Conservation (phyloP, 1,140 invertebrate genomes). For the Armadillidium nasatum region DNA sequence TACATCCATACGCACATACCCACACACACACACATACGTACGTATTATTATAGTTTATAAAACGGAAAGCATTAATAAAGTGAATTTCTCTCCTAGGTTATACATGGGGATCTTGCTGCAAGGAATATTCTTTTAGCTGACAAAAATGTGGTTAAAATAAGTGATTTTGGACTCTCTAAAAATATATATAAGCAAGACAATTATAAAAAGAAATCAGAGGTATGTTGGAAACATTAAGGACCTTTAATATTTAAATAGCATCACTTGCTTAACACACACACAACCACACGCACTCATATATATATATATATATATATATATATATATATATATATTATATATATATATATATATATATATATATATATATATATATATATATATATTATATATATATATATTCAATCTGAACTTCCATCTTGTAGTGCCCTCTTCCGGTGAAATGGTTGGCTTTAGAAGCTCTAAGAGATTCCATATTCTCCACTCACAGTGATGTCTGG, state of each 20-base stretch:
- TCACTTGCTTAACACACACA: no score
- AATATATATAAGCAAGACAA: conserved; percentile 87
- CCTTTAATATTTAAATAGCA: no score
- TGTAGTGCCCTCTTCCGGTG: conserved; percentile 50
- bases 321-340: conserved; percentile 16
- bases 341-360: conserved; percentile 26
- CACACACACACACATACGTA: no score
- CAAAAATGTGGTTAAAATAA: conserved; percentile 87
- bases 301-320: conserved; percentile 17
- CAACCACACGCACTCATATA: no score
- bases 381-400: not conserved
- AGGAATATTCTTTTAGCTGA: conserved; percentile 91
- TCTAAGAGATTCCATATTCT: conserved; percentile 48
- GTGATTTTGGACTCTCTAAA: conserved; percentile 90
- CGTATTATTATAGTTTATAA: no score
- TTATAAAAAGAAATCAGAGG: conserved; percentile 85
- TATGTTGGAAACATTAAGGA: conserved; percentile 45
- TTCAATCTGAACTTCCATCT: not conserved
- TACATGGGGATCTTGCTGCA: conserved; percentile 93
- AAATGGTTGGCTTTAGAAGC: conserved; percentile 54
- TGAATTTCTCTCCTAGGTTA: conserved; percentile 47
- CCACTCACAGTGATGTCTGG: conserved; percentile 52
- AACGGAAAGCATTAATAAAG: no score
- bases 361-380: not conserved
- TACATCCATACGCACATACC: no score